These are phyloP conservation scores for Agelastica alni DNA, from an alignment of 2,888 invertebrate genomes.

Conservation along the genomic window DNA sequence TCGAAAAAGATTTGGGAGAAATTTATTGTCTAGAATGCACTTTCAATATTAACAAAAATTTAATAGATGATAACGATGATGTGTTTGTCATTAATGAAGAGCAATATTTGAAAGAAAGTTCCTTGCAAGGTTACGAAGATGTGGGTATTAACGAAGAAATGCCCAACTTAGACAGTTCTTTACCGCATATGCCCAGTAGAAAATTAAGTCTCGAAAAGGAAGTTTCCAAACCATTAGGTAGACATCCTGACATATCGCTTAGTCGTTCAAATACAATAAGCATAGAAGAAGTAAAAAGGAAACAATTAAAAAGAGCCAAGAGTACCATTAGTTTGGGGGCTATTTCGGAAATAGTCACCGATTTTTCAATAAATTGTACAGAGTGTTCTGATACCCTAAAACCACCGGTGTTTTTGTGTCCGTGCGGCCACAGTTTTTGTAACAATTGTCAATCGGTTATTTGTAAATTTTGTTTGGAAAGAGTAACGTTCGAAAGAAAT, in stretches of 20 bases:
- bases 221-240: too few relatives aligned
- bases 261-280: constrained; percentile 36
- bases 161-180: neutral
- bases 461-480: constrained; percentile 39
- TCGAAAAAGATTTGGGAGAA: constrained; percentile 25
- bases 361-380: constrained; percentile 35
- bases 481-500: constrained; percentile 41
- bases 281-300: constrained; percentile 30
- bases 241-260: too few relatives aligned
- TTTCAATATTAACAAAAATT: constrained; percentile 27
- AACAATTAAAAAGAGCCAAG: constrained; percentile 27
- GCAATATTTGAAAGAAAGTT: too few relatives aligned
- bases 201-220: constrained; percentile 21
- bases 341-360: constrained; percentile 35
- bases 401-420: constrained; percentile 45
- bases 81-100: neutral
- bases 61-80: constrained; percentile 4
- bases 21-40: constrained; percentile 30
- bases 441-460: constrained; percentile 33
- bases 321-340: constrained; percentile 37
- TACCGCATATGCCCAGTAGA: constrained; percentile 22
- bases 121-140: too few relatives aligned
- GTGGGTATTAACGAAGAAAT: constrained; percentile 11
- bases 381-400: constrained; percentile 38
- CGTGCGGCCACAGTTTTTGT: constrained; percentile 43